Conservation (phyloP, 2,113 vertebrate species). For the Astur gentilis region DNA sequence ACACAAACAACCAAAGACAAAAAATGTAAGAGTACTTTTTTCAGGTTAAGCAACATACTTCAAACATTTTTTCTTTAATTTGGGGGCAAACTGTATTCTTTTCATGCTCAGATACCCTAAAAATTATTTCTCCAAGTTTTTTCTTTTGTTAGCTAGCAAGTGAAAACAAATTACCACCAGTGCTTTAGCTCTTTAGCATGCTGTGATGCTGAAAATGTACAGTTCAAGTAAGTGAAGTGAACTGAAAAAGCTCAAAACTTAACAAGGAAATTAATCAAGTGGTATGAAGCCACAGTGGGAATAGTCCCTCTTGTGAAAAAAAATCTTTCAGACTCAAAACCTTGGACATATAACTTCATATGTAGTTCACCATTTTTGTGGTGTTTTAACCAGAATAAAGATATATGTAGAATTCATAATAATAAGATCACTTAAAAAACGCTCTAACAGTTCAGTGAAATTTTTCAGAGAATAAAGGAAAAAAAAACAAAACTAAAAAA, state of each 20-base stretch:
- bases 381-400: not conserved
- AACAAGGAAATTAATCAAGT: not conserved
- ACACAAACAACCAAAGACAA: rapidly evolving
- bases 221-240: not conserved
- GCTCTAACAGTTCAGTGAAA: not conserved
- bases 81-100: not conserved
- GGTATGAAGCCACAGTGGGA: not conserved
- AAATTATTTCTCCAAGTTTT: not conserved
- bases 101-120: not conserved
- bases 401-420: not conserved
- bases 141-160: not conserved
- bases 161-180: not conserved
- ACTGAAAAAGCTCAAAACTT: not conserved
- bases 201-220: not conserved
- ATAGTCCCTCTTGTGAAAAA: not conserved
- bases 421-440: not conserved
- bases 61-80: not conserved
- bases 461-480: not conserved
- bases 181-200: not conserved
- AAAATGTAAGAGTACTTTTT: not conserved
- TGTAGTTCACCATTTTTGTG: not conserved
- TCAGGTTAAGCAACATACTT: not conserved
- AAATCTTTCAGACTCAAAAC: not conserved
- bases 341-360: not conserved
- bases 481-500: not conserved